phyloP scores from a whole-genome alignment of 2,113 vertebrate species.

The Bubo bubo region DNA sequence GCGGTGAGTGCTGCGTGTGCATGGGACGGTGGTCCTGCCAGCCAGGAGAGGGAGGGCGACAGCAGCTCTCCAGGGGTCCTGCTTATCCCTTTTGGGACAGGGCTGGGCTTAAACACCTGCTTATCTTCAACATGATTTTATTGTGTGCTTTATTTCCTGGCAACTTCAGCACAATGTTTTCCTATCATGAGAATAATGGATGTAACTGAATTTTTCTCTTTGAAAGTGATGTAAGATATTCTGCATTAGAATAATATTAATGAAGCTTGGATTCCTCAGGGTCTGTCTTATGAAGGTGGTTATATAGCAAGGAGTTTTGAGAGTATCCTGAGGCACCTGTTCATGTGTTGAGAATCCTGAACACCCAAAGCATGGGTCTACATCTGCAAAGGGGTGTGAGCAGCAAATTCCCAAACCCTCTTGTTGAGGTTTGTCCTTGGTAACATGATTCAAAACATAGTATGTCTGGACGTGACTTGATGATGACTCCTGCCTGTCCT shows the following conservation, averaged over 20 bases:
- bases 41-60: neutral
- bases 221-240: neutral
- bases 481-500: neutral
- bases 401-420: neutral
- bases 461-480: neutral
- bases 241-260: neutral
- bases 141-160: neutral
- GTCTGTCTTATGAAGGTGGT: neutral
- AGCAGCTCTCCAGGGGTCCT: neutral
- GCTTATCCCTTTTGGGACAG: neutral
- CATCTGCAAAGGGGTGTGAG: neutral
- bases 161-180: neutral
- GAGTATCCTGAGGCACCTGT: neutral
- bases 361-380: neutral
- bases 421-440: neutral
- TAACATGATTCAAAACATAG: neutral
- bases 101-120: neutral
- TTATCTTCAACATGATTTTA: neutral
- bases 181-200: neutral
- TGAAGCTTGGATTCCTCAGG: neutral
- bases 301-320: neutral
- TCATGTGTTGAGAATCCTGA: neutral
- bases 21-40: neutral
- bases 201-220: neutral
- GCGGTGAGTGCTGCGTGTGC: accelerated